phyloP scores from a whole-genome alignment of 2,888 invertebrate species.

The Epirrhoe alternata region DNA sequence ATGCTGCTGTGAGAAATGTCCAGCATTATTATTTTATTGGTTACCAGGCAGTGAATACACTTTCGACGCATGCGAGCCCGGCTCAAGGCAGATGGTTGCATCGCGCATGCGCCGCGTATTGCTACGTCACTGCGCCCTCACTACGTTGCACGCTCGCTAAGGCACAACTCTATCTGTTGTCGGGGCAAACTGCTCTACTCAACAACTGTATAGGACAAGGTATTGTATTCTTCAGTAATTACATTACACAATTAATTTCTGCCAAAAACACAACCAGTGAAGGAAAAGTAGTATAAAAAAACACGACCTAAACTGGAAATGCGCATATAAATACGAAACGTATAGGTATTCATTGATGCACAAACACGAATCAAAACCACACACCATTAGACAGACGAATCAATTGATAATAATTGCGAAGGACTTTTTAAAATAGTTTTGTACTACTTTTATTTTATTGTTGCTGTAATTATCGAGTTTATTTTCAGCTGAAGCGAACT shows the following conservation, averaged over 20 bases:
- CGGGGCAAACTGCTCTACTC: slow-evolving; percentile 94
- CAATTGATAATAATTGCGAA: too few species aligned
- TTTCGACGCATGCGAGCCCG: slow-evolving; percentile 87
- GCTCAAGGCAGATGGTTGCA: slow-evolving; percentile 91
- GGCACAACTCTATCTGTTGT: slow-evolving; percentile 93
- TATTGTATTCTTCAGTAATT: slow-evolving; percentile 53
- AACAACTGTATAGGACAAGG: slow-evolving; percentile 97
- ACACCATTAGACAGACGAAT: too few species aligned
- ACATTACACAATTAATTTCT: neutral
- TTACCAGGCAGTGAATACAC: slow-evolving; percentile 91
- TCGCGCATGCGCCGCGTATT: slow-evolving; percentile 97
- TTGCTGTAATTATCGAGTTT: neutral
- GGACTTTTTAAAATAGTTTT: neutral
- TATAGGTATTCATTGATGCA: too few species aligned
- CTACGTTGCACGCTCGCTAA: slow-evolving; percentile 91
- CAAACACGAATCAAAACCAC: too few species aligned
- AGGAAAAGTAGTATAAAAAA: too few species aligned
- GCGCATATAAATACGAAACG: too few species aligned
- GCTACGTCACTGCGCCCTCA: slow-evolving; percentile 98
- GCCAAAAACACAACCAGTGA: too few species aligned
- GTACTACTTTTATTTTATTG: neutral
- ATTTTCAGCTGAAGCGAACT: slow-evolving; percentile 94
- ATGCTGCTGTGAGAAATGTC: too few species aligned
- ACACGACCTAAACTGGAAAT: too few species aligned
- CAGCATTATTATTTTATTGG: too few species aligned